Conservation (phyloP, 2,888 invertebrate genomes). For the Proisotoma minuta region DNA sequence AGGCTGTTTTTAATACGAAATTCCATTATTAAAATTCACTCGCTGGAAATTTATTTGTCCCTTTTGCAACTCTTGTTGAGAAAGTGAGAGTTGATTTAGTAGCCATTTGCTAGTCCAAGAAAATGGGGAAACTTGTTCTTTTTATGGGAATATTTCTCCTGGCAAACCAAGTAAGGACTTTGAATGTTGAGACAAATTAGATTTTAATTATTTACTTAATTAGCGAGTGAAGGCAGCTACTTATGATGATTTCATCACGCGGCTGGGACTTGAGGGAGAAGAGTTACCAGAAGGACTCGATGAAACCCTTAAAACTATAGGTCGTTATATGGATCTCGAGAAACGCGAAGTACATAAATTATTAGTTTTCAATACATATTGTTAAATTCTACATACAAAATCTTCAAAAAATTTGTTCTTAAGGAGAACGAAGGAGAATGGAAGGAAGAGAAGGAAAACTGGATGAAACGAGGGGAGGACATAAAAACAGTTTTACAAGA, state of each 20-base stretch:
- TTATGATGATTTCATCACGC: neutral
- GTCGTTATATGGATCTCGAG: neutral
- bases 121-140: no score
- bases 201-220: no score
- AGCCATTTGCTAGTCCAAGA: no score
- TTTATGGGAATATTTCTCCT: no score
- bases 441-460: neutral
- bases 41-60: no score
- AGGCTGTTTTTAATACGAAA: no score
- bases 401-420: neutral
- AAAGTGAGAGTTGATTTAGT: no score
- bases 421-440: neutral
- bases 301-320: neutral
- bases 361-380: neutral
- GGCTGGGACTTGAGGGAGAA: neutral
- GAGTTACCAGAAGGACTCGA: neutral
- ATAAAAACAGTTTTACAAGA: neutral
- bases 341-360: neutral
- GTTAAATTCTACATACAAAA: no score
- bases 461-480: neutral
- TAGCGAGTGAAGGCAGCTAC: neutral
- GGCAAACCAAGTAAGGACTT: no score
- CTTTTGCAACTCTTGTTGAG: no score
- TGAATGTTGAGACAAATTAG: no score
- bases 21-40: no score